phyloP scores from a whole-genome alignment of 2,888 invertebrate species.

The Actias luna region DNA sequence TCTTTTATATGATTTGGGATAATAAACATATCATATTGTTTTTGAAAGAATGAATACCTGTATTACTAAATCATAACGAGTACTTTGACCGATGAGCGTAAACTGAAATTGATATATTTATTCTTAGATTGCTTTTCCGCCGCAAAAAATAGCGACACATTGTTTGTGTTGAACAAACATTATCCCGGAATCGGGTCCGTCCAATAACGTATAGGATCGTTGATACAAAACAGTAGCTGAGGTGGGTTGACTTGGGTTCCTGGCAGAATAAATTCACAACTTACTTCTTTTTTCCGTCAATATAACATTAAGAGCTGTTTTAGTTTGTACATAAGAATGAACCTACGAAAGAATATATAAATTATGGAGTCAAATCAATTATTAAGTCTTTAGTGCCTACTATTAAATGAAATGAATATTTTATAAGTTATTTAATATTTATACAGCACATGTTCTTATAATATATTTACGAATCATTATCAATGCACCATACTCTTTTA shows the following conservation, averaged over 20 bases:
- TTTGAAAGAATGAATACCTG: slow-evolving; percentile 39
- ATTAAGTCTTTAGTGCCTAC: neutral
- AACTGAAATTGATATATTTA: slow-evolving; percentile 47
- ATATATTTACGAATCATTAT: too few species aligned
- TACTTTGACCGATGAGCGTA: slow-evolving; percentile 46
- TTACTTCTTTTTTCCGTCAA: slow-evolving; percentile 12
- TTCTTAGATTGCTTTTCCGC: slow-evolving; percentile 46
- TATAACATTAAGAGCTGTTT: slow-evolving; percentile 5
- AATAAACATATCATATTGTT: slow-evolving; percentile 29
- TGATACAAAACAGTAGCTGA: slow-evolving; percentile 19
- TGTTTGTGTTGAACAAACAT: slow-evolving; percentile 46
- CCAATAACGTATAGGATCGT: slow-evolving; percentile 34
- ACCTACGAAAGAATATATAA: neutral
- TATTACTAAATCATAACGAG: slow-evolving; percentile 37
- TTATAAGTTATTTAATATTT: neutral
- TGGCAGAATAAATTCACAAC: slow-evolving; percentile 17
- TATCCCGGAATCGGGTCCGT: slow-evolving; percentile 39
- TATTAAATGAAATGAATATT: neutral
- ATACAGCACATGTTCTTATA: too few species aligned
- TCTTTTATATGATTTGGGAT: neutral
- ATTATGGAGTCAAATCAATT: neutral
- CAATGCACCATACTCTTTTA: too few species aligned
- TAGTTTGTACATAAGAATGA: neutral
- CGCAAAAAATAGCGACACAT: slow-evolving; percentile 42
- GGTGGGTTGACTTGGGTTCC: slow-evolving; percentile 16